Percentiles rank a stretch among this genome's conserved stretches.
Evolutionary conservation across 2,888 invertebrate genomes (phyloP).

Genomic region (Molanna angustata): DNA sequence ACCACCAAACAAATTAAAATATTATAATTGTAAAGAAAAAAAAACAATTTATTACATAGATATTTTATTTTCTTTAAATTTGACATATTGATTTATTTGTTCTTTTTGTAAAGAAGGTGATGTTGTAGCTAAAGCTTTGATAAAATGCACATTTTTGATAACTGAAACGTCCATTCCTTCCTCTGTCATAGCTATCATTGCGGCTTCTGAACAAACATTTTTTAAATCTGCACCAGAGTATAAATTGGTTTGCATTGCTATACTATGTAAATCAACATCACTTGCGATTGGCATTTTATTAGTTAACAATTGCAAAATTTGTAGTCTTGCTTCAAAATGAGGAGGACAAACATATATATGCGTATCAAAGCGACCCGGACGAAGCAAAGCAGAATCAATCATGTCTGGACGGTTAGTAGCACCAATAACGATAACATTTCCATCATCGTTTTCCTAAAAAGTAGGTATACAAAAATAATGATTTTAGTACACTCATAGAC

Average conservation of each 20-base stretch:
- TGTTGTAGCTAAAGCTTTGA: conserved; percentile 39
- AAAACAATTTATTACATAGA: not conserved
- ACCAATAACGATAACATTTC: conserved; percentile 57
- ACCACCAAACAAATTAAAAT: too few relatives aligned
- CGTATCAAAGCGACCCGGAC: conserved; percentile 63
- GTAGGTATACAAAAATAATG: too few relatives aligned
- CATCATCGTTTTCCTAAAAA: conserved; percentile 29
- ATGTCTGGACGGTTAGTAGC: conserved; percentile 65
- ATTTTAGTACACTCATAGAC: too few relatives aligned
- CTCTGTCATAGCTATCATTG: conserved; percentile 55
- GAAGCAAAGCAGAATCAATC: conserved; percentile 59
- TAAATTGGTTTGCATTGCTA: conserved; percentile 48
- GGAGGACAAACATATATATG: conserved; percentile 61
- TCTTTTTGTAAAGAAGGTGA: conserved; percentile 43
- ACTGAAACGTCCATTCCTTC: conserved; percentile 41
- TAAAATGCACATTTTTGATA: conserved; percentile 43
- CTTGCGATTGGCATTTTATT: conserved; percentile 45
- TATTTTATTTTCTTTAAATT: conserved; percentile 6
- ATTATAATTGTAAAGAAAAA: not conserved
- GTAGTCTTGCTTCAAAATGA: conserved; percentile 47
- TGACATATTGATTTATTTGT: conserved; percentile 20
- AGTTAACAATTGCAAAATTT: conserved; percentile 48
- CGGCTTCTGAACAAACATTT: conserved; percentile 62
- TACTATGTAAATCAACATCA: conserved; percentile 42
- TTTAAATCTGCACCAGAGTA: conserved; percentile 64